A percentile compares a stretch with the other conserved stretches of the same genome.
phyloP scores from a whole-genome alignment of 2,888 invertebrate genomes.

The Eucera pruinosa region DNA sequence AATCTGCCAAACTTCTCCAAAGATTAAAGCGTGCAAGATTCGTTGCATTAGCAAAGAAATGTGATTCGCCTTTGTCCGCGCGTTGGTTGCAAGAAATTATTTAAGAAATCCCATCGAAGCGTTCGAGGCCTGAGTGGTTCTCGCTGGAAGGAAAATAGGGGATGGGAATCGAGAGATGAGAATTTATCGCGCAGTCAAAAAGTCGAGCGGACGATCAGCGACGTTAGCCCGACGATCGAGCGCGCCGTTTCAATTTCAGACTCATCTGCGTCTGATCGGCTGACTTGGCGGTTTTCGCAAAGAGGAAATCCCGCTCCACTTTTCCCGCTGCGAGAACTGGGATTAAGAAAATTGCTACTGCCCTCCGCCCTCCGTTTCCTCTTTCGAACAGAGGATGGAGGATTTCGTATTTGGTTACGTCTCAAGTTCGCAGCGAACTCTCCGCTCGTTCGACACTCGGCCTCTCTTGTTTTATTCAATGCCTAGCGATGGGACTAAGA shows the following conservation, averaged over 20 bases:
- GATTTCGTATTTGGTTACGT: constrained; percentile 46
- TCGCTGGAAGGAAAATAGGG: too few relatives aligned
- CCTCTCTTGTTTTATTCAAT: constrained; percentile 44
- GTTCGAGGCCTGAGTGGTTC: not conserved
- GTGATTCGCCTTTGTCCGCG: too few relatives aligned
- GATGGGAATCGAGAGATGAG: constrained; percentile 15
- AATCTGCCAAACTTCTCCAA: too few relatives aligned
- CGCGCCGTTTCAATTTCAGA: constrained; percentile 67
- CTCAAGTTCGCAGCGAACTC: constrained; percentile 41
- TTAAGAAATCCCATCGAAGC: constrained; percentile 10
- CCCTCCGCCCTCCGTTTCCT: not conserved
- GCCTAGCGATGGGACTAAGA: too few relatives aligned
- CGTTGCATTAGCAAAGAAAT: too few relatives aligned
- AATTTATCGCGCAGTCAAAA: constrained; percentile 18
- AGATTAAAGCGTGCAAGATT: too few relatives aligned
- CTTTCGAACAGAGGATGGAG: not conserved
- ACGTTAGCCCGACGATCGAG: constrained; percentile 35
- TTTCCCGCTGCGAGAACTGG: constrained; percentile 35
- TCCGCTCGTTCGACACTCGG: constrained; percentile 32
- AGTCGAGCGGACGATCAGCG: constrained; percentile 21
- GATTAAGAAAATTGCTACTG: constrained; percentile 67
- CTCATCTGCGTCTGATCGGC: constrained; percentile 64
- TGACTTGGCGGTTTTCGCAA: constrained; percentile 67
- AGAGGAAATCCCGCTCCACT: constrained; percentile 40
- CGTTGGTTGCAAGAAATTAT: constrained; percentile 9